phyloP scores from a whole-genome alignment of 1,140 invertebrate species.

The Brachionus rubens region DNA sequence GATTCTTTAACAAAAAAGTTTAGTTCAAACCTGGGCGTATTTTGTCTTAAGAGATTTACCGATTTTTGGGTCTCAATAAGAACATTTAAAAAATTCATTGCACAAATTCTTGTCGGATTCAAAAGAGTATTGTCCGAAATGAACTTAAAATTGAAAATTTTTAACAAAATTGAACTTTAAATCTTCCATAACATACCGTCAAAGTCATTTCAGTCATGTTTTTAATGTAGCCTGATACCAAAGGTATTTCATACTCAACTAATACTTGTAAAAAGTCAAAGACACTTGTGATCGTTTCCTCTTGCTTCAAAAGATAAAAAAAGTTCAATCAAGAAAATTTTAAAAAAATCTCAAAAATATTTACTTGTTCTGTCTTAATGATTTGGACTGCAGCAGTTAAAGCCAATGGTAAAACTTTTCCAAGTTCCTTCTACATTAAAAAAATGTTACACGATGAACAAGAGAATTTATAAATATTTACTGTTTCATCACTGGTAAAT shows the following conservation, averaged over 20 bases:
- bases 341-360: neutral
- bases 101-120: slow-evolving; percentile 32
- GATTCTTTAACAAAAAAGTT: neutral
- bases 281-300: slow-evolving; percentile 19
- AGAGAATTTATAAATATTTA: no score
- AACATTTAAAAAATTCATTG: slow-evolving; percentile 39
- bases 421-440: neutral
- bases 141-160: neutral
- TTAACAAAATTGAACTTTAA: neutral
- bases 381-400: slow-evolving; percentile 4
- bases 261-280: slow-evolving; percentile 40
- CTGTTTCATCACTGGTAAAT: neutral
- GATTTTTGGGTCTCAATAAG: slow-evolving; percentile 43
- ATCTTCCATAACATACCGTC: neutral
- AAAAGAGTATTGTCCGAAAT: neutral
- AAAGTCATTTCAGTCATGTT: slow-evolving; percentile 32
- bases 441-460: no score
- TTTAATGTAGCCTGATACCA: neutral
- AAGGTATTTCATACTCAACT: slow-evolving; percentile 20
- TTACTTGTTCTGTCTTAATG: slow-evolving; percentile 25
- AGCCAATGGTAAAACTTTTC: slow-evolving; percentile 22
- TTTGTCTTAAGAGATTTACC: neutral
- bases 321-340: neutral
- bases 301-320: slow-evolving; percentile 2
- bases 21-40: neutral